These are phyloP conservation scores for Pteropus rufus DNA, from an alignment of 2,797 vertebrate genomes.

Conservation along the genomic window DNA sequence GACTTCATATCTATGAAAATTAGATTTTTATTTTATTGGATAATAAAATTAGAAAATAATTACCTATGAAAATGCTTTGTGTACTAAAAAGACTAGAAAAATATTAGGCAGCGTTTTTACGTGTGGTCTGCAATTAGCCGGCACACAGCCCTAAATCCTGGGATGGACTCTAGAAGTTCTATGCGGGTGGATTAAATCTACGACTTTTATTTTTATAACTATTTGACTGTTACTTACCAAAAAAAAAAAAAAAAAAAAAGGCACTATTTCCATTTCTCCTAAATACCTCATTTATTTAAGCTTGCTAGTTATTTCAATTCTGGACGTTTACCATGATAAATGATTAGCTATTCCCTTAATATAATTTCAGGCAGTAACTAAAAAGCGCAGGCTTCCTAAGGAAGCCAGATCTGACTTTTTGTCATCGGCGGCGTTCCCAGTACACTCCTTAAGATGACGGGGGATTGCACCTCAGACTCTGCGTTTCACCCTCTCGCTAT, in stretches of 20 bases:
- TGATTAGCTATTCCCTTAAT: neutral
- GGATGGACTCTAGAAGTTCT: neutral
- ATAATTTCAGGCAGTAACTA: neutral
- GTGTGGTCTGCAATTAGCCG: too few relatives aligned
- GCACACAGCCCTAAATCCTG: neutral
- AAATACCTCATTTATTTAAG: neutral
- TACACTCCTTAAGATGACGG: neutral
- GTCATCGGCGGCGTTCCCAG: neutral
- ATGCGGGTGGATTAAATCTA: neutral
- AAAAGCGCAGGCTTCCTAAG: neutral
- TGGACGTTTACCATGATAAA: conserved; percentile 1
- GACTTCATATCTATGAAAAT: neutral
- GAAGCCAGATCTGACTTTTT: neutral
- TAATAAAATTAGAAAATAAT: neutral
- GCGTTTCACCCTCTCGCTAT: neutral
- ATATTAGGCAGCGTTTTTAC: neutral
- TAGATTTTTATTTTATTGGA: neutral
- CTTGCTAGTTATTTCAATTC: neutral
- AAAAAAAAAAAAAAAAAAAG: neutral
- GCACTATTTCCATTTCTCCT: neutral
- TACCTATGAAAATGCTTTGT: neutral
- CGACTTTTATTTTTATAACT: neutral
- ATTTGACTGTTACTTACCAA: neutral
- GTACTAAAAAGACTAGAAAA: neutral
- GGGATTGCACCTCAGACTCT: neutral